A percentile compares a stretch with the other conserved stretches of the same genome.
Evolutionary conservation across 2,888 invertebrate species (phyloP).

Genomic region (Alloplasta piceator): DNA sequence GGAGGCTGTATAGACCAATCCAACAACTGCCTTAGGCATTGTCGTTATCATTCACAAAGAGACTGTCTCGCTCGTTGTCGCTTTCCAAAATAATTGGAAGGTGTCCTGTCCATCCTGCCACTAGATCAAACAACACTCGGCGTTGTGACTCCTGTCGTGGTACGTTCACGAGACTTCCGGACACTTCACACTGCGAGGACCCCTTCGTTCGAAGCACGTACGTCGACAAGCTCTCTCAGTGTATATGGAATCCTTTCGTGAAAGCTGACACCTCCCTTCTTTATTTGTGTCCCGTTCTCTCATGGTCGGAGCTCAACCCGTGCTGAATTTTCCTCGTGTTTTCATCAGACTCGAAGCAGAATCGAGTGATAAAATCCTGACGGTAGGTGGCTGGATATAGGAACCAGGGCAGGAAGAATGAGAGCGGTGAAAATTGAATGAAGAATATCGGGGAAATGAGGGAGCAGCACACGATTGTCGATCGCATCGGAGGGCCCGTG

Average conservation of each 20-base stretch:
- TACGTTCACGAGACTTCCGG: conserved; percentile 29
- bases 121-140: conserved; percentile 54
- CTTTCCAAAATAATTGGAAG: conserved; percentile 52
- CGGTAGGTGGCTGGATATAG: neutral
- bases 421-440: conserved; percentile 58
- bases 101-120: conserved; percentile 40
- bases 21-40: too few species aligned
- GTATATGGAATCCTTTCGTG: conserved; percentile 37
- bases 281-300: conserved; percentile 30
- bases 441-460: conserved; percentile 48
- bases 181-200: conserved; percentile 37
- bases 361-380: conserved; percentile 61
- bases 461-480: conserved; percentile 53
- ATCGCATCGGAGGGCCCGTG: conserved; percentile 51
- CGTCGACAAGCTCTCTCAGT: conserved; percentile 21
- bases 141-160: conserved; percentile 26
- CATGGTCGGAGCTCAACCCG: neutral
- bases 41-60: neutral
- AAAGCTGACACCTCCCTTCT: conserved; percentile 28
- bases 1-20: too few species aligned
- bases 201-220: conserved; percentile 43
- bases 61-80: conserved; percentile 11
- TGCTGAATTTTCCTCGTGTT: conserved; percentile 43
- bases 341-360: conserved; percentile 45
- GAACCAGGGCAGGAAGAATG: conserved; percentile 18